Conservation (phyloP, 2,113 vertebrate species). For the Calypte anna region DNA sequence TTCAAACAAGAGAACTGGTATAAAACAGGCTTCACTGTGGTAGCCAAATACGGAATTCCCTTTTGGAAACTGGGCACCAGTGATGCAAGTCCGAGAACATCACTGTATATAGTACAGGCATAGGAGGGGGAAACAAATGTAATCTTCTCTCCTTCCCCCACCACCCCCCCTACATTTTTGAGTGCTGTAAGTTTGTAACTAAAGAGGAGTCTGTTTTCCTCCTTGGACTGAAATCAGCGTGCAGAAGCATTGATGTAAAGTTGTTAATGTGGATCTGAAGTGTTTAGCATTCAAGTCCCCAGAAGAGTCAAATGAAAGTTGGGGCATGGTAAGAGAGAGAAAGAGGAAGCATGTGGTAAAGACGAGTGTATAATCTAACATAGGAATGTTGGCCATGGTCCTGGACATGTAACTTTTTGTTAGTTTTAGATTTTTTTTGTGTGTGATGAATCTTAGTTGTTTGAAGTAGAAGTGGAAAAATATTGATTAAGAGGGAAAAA, state of each 20-base stretch:
- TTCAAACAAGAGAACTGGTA: not conserved
- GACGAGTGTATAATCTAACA: not conserved
- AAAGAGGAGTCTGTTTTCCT: not conserved
- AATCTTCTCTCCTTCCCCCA: not conserved
- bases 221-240: not conserved
- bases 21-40: not conserved
- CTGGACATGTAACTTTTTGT: not conserved
- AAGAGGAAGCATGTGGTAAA: not conserved
- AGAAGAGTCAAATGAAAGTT: fast-evolving
- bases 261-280: not conserved
- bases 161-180: not conserved
- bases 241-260: not conserved
- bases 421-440: not conserved
- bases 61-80: not conserved
- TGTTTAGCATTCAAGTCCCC: not conserved
- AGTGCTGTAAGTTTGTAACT: not conserved
- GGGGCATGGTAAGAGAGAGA: not conserved
- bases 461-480: not conserved
- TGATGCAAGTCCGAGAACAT: not conserved
- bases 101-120: not conserved
- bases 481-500: not conserved
- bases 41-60: not conserved
- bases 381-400: not conserved
- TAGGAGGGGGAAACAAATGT: not conserved
- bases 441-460: not conserved